A percentile compares a stretch with the other conserved stretches of the same genome.
Evolutionary conservation across 2,113 vertebrate species (phyloP).

Genomic region (Brachyhypopomus occidentalis): DNA sequence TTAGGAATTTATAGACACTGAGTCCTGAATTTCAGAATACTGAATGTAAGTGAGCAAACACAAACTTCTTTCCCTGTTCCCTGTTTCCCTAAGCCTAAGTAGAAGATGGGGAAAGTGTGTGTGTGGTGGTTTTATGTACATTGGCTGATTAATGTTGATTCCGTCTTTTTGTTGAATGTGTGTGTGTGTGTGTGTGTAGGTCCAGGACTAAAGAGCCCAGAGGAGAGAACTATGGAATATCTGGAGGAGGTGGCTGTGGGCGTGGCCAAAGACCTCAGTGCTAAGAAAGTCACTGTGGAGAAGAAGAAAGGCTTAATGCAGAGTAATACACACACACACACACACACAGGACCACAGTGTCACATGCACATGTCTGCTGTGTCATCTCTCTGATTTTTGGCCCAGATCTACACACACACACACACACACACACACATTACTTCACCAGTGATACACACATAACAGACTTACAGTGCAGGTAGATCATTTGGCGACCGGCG

Average conservation of each 20-base stretch:
- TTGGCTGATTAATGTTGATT: no score
- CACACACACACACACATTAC: background rate
- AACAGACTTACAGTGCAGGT: background rate
- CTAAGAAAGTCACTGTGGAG: constrained; percentile 76
- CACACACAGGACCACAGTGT: background rate
- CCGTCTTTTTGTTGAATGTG: background rate
- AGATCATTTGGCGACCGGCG: no score
- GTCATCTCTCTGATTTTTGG: no score
- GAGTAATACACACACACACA: constrained; percentile 73
- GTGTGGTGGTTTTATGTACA: background rate
- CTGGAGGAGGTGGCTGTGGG: constrained; percentile 83
- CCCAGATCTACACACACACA: no score
- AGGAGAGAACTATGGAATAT: constrained; percentile 81
- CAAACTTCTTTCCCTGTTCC: no score
- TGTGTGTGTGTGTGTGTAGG: constrained; percentile 64
- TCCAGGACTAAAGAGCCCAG: constrained; percentile 79
- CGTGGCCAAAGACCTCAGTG: constrained; percentile 79
- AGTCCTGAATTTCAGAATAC: no score
- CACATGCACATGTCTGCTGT: no score
- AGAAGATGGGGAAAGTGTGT: background rate
- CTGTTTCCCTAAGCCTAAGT: background rate
- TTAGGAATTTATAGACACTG: background rate
- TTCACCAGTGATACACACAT: background rate
- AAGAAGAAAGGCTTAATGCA: constrained; percentile 78
- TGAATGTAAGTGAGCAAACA: background rate